Percentiles rank a stretch among this genome's conserved stretches.
phyloP scores from a whole-genome alignment of 2,113 vertebrate genomes.

The Meriones unguiculatus region DNA sequence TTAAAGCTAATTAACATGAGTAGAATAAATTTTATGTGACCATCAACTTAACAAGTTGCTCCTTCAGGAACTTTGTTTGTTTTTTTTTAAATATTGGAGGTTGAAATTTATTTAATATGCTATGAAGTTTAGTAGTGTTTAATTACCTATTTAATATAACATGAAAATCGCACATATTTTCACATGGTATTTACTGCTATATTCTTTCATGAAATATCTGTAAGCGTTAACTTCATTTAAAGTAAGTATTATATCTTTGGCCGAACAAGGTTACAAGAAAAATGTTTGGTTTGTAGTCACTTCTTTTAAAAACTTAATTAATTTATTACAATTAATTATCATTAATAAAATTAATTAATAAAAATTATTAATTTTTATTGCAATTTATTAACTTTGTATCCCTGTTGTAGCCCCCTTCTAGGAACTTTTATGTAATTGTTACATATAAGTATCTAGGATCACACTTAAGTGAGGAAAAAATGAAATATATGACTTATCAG shows the following conservation, averaged over 20 bases:
- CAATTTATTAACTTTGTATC: too few relatives aligned
- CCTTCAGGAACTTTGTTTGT: background rate
- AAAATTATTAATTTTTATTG: too few relatives aligned
- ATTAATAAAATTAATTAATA: too few relatives aligned
- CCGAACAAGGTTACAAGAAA: slow-evolving; percentile 64
- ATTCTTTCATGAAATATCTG: slow-evolving; percentile 64
- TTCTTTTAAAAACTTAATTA: slow-evolving; percentile 58
- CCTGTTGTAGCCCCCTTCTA: too few relatives aligned
- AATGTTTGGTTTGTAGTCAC: slow-evolving; percentile 67
- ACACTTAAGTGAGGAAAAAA: background rate
- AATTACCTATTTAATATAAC: background rate
- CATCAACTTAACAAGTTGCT: background rate
- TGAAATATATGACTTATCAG: background rate
- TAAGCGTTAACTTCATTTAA: slow-evolving; percentile 26
- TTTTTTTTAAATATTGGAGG: background rate
- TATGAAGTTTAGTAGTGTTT: background rate
- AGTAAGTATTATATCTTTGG: slow-evolving; percentile 23
- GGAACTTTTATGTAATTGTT: background rate
- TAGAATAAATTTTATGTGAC: background rate
- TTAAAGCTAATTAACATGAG: background rate
- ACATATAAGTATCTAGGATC: background rate
- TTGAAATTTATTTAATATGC: slow-evolving; percentile 7
- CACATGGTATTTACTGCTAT: background rate
- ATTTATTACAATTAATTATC: too few relatives aligned
- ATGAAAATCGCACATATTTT: background rate